phyloP scores from a whole-genome alignment of 2,113 vertebrate species.

The Lepisosteus oculatus region DNA sequence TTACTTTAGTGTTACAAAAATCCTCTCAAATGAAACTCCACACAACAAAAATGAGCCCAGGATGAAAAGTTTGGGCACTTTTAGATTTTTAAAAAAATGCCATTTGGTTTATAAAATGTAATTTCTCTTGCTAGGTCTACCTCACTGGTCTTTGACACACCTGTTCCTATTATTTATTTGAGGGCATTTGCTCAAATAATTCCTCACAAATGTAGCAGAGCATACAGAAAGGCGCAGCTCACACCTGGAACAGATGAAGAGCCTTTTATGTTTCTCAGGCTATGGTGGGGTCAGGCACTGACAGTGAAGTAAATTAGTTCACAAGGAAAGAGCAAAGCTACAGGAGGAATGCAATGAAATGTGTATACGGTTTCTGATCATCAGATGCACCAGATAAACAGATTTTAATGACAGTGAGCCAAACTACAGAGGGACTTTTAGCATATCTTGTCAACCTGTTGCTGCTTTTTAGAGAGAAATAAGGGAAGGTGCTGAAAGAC shows the following conservation, averaged over 20 bases:
- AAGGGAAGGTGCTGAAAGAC: too few relatives aligned
- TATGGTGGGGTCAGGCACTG: slow-evolving; percentile 64
- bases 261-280: slow-evolving; percentile 68
- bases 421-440: not conserved
- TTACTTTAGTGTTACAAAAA: too few relatives aligned
- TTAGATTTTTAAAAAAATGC: too few relatives aligned
- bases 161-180: too few relatives aligned
- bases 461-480: not conserved
- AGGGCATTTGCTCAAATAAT: too few relatives aligned
- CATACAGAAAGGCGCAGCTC: slow-evolving; percentile 37
- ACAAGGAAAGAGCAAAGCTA: slow-evolving; percentile 53
- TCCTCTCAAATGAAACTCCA: too few relatives aligned
- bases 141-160: too few relatives aligned
- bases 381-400: slow-evolving; percentile 52
- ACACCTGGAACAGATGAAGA: slow-evolving; percentile 74
- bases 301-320: slow-evolving; percentile 60
- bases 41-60: too few relatives aligned
- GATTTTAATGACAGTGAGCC: slow-evolving; percentile 21
- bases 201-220: too few relatives aligned
- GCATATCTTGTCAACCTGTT: slow-evolving; percentile 37
- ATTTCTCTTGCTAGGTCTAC: too few relatives aligned
- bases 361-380: slow-evolving; percentile 39
- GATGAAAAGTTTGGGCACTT: too few relatives aligned
- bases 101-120: too few relatives aligned
- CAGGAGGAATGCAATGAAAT: slow-evolving; percentile 56